Percentiles rank a stretch among this genome's conserved stretches.
phyloP scores from a whole-genome alignment of 1,140 invertebrate species.

The Papilio aristodemus region DNA sequence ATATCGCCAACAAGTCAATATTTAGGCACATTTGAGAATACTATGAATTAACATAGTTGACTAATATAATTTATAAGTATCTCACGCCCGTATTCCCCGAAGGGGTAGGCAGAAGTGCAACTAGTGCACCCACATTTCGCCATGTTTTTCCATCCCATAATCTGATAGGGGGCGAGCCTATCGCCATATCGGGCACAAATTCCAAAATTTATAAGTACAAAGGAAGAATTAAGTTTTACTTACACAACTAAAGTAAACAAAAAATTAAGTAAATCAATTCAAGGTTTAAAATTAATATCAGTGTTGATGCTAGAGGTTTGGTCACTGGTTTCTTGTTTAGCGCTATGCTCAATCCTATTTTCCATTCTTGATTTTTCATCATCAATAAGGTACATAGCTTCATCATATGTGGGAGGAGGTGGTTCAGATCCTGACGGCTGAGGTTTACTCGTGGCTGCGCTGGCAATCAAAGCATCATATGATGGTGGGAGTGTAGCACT shows the following conservation, averaged over 20 bases:
- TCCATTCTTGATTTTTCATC: slow-evolving; percentile 71
- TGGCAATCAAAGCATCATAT: slow-evolving; percentile 80
- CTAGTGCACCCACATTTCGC: too few relatives aligned
- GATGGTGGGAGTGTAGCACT: slow-evolving; percentile 81
- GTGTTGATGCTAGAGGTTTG: slow-evolving; percentile 49
- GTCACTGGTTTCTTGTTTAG: slow-evolving; percentile 67
- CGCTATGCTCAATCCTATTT: slow-evolving; percentile 55
- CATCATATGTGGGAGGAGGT: slow-evolving; percentile 82
- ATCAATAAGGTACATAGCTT: slow-evolving; percentile 82
- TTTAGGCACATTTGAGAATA: slow-evolving; percentile 75
- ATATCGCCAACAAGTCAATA: slow-evolving; percentile 65
- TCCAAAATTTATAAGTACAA: slow-evolving; percentile 78
- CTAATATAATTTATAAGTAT: slow-evolving; percentile 55
- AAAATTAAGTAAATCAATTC: slow-evolving; percentile 47
- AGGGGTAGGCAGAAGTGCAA: too few relatives aligned
- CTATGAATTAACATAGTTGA: slow-evolving; percentile 54
- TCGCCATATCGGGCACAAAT: too few relatives aligned
- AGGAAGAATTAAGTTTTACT: slow-evolving; percentile 70
- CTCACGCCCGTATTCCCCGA: too few relatives aligned
- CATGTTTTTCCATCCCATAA: too few relatives aligned
- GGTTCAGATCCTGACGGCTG: slow-evolving; percentile 75
- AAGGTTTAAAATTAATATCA: slow-evolving; percentile 63
- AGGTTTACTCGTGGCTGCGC: slow-evolving; percentile 62
- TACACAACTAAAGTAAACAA: slow-evolving; percentile 49
- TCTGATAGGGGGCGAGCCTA: too few relatives aligned